Base-by-base conservation (phyloP, 2,797 vertebrate genomes). In the Craterocephalus amniculus region DNA sequence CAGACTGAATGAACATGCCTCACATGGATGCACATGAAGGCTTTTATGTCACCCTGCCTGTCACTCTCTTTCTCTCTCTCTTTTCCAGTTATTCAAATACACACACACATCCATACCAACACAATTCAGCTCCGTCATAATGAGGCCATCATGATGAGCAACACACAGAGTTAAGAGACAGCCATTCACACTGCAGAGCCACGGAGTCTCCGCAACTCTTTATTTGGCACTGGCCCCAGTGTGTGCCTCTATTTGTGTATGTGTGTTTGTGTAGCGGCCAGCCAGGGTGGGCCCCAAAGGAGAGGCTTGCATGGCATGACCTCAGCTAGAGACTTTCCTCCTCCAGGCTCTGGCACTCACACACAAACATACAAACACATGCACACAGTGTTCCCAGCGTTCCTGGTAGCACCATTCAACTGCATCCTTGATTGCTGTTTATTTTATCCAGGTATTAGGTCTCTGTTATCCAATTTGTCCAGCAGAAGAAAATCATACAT, bases 371-470 rank as follows among this genome's bases (percentile, higher is more conserved):
- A 76, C 66, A 31, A 31, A 67, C 74, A 64, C 59, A 72, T 9
- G 32, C 43, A 58, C 72, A 74, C 31, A 83, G 45, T 71, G 76
- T 83, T 83, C 71, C 83, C 75, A 82, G 86, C 61, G 79, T 84
- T 92, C 90, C 88, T 83, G 89, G 87, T 88, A 91, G 89, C 83
- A 38, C 87, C 90, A 85, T 81, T 77, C 63, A 22, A 48, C 58
- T 70, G 69, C 48, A 74, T 79, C 74, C 65, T 72, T 57, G 67
- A 32, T 67, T 48, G 63, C 36, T 77, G 51, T 81, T 67, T 76
- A 55, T 76, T 68, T 72, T 70, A 58, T 69, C 29, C 49, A 49
- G n/a, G 64, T 74, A 27, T 58, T 51, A 12, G 36, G 31, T 49
- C 45, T 76, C 67, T 63, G 34, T 51, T 51, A 48, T 24, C 72